Percentiles rank a stretch among this genome's conserved stretches.
These are phyloP conservation scores for Sphecodes monilicornis DNA, from an alignment of 2,888 invertebrate genomes.

Conservation along the genomic window DNA sequence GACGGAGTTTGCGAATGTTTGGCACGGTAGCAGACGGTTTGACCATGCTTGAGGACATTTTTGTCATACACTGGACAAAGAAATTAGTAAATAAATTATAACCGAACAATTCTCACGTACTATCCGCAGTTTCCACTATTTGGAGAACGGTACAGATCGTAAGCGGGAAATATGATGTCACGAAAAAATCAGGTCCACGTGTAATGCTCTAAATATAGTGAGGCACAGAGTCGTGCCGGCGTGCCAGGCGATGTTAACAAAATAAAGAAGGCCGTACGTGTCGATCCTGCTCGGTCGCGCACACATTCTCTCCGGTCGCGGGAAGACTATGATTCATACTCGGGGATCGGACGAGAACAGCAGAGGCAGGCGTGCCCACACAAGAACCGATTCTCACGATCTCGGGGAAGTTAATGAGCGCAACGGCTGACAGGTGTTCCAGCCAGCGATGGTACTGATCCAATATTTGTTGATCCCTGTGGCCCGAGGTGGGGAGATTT, in stretches of 20 bases:
- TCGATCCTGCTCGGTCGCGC: not conserved
- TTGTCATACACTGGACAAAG: too few relatives aligned
- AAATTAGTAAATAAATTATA: too few relatives aligned
- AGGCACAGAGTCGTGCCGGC: not conserved
- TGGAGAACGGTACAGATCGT: not conserved
- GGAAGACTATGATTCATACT: slow-evolving; percentile 2
- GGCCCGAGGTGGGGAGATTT: not conserved
- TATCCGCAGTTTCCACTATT: not conserved
- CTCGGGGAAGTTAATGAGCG: slow-evolving; percentile 33
- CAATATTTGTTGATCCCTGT: slow-evolving; percentile 9
- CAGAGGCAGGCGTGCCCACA: not conserved
- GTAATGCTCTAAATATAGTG: slow-evolving; percentile 8
- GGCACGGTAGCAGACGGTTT: too few relatives aligned
- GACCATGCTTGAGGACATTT: too few relatives aligned
- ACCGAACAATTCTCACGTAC: too few relatives aligned
- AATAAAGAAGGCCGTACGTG: slow-evolving; percentile 7
- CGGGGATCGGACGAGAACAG: not conserved
- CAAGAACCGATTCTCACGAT: slow-evolving; percentile 57
- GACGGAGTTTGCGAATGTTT: too few relatives aligned
- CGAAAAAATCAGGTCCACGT: slow-evolving; percentile 5
- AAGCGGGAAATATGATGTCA: slow-evolving; percentile 6
- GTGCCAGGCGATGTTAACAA: slow-evolving; percentile 6
- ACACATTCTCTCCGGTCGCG: not conserved
- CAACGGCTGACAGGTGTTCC: slow-evolving; percentile 23
- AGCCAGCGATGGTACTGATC: slow-evolving; percentile 14